A percentile compares a stretch with the other conserved stretches of the same genome.
Conservation (phyloP, 2,888 invertebrate species). For the Cataglyphis rosenhaueri region DNA sequence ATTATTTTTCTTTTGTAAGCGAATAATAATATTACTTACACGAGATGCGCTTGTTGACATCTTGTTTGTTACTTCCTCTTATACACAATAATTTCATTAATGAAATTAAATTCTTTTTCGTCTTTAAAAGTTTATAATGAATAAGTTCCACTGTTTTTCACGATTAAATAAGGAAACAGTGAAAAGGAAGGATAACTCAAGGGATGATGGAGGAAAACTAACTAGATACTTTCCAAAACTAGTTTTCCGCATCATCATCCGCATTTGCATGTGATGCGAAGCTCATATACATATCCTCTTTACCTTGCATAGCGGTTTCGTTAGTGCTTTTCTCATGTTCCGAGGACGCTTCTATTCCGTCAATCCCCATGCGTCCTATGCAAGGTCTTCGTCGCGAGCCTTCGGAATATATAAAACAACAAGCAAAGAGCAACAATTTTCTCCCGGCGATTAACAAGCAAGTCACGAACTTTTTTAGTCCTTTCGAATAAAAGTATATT, state of each 20-base stretch:
- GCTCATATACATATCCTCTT: not conserved
- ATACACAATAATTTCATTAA: not conserved
- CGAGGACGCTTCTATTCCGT: not conserved
- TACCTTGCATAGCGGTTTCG: not conserved
- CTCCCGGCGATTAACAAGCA: constrained; percentile 15
- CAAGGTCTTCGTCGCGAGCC: not conserved
- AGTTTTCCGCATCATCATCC: not conserved
- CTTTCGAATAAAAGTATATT: not conserved
- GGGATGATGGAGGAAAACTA: not conserved
- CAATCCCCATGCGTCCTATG: constrained; percentile 6
- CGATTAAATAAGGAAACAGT: not conserved
- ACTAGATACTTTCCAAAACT: constrained; percentile 17
- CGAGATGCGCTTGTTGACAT: not conserved
- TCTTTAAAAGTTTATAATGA: not conserved
- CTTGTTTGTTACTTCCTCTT: not conserved
- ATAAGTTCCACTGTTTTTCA: not conserved
- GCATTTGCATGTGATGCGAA: constrained; percentile 28
- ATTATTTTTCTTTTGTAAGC: not conserved
- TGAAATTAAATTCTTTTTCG: not conserved
- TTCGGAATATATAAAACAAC: not conserved
- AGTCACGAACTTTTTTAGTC: constrained; percentile 23
- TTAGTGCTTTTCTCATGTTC: not conserved
- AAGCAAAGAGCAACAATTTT: constrained; percentile 11
- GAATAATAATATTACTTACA: not conserved
- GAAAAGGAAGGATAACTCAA: not conserved